Base-by-base conservation (phyloP, 1,140 invertebrate species). In the Triops cancriformis region DNA sequence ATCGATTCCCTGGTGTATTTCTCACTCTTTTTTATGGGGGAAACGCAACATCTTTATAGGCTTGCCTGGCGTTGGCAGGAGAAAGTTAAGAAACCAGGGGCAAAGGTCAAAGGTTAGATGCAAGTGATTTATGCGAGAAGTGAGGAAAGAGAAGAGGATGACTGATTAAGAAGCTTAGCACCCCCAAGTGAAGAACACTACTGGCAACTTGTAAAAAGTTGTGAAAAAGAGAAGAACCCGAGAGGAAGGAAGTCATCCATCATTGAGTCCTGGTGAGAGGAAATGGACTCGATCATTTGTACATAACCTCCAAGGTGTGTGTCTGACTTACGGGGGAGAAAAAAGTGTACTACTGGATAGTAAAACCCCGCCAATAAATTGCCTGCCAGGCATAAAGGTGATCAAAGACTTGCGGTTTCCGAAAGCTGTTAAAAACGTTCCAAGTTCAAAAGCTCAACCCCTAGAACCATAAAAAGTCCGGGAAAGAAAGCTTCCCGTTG, bases 161-260 rank as follows among this genome's bases (percentile, higher is more conserved):
- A 37, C 2, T 37, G 31, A 37, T 37, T 37, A 2, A 37, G 31
- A 4, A 37, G 31, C 31, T 37, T 37, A 37, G 31, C 31, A 37
- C 31, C 31, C 31, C 2, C 31, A n/a, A n/a, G 31, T 37, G 7
- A 37, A 9, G 51, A 64, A 64, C 51, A 64, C 51, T 10, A 23
- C 51, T 2, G 0, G 14, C 18, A n/a, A 64, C 51, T 18, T 18
- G 51, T 18, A 9, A n/a, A 64, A 64, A 23, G 1, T 18, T 64
- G 51, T 64, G 23, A 64, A 64, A 64, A 64, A 64, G 6, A 14
- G 51, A 6, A n/a, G 18, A 64, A 64, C 14, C 14, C 6, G 18
- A 64, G 18, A 23, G 51, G 51, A 64, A 64, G 51, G 51, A 64
- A 64, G 51, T 64, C 18, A 64, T 64, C 51, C 51, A 64, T 64